Evolutionary conservation across 2,113 vertebrate species (phyloP).

Genomic region (Sminthopsis crassicaudata): DNA sequence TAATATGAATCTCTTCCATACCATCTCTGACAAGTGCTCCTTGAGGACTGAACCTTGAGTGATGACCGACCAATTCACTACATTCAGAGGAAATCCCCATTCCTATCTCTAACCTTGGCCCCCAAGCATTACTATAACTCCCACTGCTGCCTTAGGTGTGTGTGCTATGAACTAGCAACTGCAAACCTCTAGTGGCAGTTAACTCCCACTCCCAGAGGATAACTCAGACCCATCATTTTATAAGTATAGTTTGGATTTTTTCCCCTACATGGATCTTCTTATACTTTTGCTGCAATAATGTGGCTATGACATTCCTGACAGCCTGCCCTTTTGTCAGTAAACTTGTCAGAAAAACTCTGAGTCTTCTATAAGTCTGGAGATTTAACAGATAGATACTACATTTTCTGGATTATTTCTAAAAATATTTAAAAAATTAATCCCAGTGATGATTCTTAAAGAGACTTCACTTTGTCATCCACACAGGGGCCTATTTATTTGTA

Average conservation of each 20-base stretch:
- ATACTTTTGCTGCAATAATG: background rate
- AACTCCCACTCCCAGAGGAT: background rate
- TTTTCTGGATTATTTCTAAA: background rate
- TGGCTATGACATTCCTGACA: background rate
- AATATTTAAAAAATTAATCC: background rate
- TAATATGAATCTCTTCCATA: background rate
- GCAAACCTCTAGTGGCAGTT: background rate
- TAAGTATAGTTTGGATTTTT: background rate
- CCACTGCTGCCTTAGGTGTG: background rate
- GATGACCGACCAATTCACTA: background rate
- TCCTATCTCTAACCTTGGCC: background rate
- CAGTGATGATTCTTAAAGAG: background rate
- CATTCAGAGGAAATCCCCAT: background rate
- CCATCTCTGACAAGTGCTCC: background rate
- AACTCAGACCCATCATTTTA: background rate
- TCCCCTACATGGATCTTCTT: background rate
- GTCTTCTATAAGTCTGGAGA: background rate
- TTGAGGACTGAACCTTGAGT: background rate
- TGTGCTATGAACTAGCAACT: background rate
- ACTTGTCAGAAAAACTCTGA: background rate
- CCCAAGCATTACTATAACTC: background rate
- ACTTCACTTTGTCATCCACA: background rate
- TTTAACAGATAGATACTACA: background rate
- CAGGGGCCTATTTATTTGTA: background rate
- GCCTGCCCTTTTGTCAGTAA: background rate